Base-by-base conservation (phyloP, 2,797 vertebrate species). In the Odontamblyopus rebecca region DNA sequence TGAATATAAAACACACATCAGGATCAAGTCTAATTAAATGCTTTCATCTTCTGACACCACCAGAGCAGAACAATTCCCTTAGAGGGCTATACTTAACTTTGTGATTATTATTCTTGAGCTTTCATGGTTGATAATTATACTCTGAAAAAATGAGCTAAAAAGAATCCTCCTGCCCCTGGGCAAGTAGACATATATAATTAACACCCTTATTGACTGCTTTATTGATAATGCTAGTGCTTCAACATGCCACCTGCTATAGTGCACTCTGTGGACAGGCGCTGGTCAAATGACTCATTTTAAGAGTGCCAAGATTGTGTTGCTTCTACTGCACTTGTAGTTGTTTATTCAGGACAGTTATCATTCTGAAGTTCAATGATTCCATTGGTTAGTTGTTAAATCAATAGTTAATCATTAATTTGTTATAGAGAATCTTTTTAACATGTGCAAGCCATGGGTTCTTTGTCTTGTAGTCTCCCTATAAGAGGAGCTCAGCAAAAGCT, bases 401-500 rank as follows among this genome's bases (percentile, higher is more conserved):
- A 48, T 48, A 15, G 15, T 2, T 4, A 48, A 15, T 48, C 44
- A 48, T 48, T 0, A 48, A 3, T 48, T 48, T 48, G 44, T 48
- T 15, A 48, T 48, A 44, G 90, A 88, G 83, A 83, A 92, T 86
- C 66, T 63, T 62, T 67, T 71, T 56, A 69, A 50, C 50, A 68
- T 82, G 68, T 76, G 41, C 63, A 84, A 71, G 70, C 72, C 78
- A 80, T 80, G 69, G 68, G 80, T 16, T 15, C 44, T 48, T 48
- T 48, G 44, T 66, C 86, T 71, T 69, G 71, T 63, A 73, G 76
- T 77, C 82, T 88, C 11, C 12, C 82, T 75, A 88, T 78, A 89
- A 87, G 89, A 90, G 71, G 93, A 89, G 23, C 23, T 23, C 23
- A 23, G 23, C 23, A 23, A 23, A 61, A 87, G 74, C 88, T 70